Evolutionary conservation across 2,888 invertebrate genomes (phyloP).

Genomic region (Perdita meconis): DNA sequence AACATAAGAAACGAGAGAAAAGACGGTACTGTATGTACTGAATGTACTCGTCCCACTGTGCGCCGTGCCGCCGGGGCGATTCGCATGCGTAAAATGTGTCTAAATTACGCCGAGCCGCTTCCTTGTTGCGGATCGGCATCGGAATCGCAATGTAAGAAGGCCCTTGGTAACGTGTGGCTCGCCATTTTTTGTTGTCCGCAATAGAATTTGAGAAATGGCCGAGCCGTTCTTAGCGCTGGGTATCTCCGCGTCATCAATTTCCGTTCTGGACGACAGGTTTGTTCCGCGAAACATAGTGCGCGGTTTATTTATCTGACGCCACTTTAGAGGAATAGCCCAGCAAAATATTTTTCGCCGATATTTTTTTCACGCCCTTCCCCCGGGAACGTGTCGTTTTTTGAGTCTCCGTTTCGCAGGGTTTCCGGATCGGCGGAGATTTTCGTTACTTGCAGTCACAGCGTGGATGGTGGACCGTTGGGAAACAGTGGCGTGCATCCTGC

Average conservation of each 20-base stretch:
- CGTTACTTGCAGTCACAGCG: too few relatives aligned
- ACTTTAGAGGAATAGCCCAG: not conserved
- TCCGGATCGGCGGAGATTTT: too few relatives aligned
- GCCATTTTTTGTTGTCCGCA: constrained; percentile 11
- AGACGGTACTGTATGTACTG: too few relatives aligned
- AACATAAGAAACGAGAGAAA: too few relatives aligned
- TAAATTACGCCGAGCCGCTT: constrained; percentile 5
- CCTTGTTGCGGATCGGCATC: not conserved
- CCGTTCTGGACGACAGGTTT: not conserved
- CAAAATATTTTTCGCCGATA: not conserved
- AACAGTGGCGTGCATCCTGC: constrained; percentile 14
- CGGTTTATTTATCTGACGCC: not conserved
- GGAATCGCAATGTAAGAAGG: not conserved
- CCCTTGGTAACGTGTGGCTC: not conserved
- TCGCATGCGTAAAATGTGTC: not conserved
- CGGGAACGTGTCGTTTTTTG: too few relatives aligned
- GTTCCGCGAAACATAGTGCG: not conserved
- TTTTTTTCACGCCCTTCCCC: not conserved
- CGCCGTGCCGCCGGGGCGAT: too few relatives aligned
- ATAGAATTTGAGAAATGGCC: constrained; percentile 39
- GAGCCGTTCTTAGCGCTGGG: not conserved
- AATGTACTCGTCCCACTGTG: too few relatives aligned
- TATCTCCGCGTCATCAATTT: constrained; percentile 24
- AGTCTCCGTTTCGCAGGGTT: too few relatives aligned
- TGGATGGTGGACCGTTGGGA: not conserved